phyloP scores from a whole-genome alignment of 92 coral and sea anemone genomes.

The Porites divaricata region DNA sequence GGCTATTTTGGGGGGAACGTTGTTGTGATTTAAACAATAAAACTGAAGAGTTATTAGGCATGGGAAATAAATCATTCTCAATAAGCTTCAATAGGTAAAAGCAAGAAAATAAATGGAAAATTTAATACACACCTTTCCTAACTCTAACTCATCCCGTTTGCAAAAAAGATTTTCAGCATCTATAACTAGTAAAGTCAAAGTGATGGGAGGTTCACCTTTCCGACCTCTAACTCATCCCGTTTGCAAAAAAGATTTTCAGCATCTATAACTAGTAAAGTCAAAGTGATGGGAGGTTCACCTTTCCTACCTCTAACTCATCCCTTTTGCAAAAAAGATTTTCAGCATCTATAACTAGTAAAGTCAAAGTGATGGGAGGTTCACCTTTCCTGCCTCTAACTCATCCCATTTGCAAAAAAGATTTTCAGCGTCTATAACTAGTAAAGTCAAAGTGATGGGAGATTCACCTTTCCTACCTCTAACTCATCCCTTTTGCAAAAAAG shows the following conservation, averaged over 20 bases:
- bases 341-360: slow-evolving; percentile 41
- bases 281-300: slow-evolving; percentile 81
- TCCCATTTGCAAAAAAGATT: too few relatives aligned
- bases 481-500: too few relatives aligned
- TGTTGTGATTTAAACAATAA: too few relatives aligned
- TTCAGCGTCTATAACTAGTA: too few relatives aligned
- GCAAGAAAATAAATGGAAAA: not conserved
- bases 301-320: slow-evolving; percentile 77
- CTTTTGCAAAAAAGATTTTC: slow-evolving; percentile 45
- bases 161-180: slow-evolving; percentile 38
- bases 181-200: slow-evolving; percentile 45
- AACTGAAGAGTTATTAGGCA: too few relatives aligned
- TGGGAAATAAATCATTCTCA: not conserved
- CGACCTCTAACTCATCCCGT: slow-evolving; percentile 73
- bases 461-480: too few relatives aligned
- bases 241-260: slow-evolving; percentile 33
- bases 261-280: slow-evolving; percentile 43
- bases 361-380: slow-evolving; percentile 62
- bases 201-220: slow-evolving; percentile 86
- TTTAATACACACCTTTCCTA: slow-evolving; percentile 67
- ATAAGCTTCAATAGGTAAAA: too few relatives aligned
- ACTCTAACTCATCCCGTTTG: slow-evolving; percentile 68
- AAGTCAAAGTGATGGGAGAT: too few relatives aligned
- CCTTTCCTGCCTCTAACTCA: too few relatives aligned
- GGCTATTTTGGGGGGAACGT: too few relatives aligned